These are phyloP conservation scores for Cyphomyrus discorhynchus DNA, from an alignment of 2,113 vertebrate species.

Conservation along the genomic window DNA sequence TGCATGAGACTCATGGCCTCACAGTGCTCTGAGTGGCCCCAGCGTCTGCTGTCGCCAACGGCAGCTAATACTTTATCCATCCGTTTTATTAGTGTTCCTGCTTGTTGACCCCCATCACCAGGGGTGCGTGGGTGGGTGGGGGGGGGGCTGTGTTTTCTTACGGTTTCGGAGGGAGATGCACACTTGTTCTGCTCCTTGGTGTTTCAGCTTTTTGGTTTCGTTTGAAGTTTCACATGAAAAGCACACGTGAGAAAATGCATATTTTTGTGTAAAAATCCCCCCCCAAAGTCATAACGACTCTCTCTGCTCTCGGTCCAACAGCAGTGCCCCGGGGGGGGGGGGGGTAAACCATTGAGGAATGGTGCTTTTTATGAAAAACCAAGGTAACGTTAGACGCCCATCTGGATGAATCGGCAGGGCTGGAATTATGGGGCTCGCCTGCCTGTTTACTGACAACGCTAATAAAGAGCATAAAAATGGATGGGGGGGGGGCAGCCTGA, in stretches of 20 bases:
- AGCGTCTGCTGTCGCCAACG: not conserved
- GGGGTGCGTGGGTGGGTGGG: not conserved
- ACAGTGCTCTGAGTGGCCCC: not conserved
- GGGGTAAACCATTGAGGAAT: not conserved
- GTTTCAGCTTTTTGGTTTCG: not conserved
- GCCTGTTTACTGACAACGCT: constrained; percentile 1
- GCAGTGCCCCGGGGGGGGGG: not conserved
- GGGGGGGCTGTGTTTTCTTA: not conserved
- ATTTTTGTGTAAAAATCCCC: not conserved
- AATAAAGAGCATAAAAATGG: not conserved
- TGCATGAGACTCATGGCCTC: not conserved
- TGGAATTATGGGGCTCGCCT: not conserved
- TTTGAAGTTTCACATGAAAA: not conserved
- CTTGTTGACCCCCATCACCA: not conserved
- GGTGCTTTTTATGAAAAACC: constrained; percentile 11
- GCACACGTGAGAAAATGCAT: not conserved
- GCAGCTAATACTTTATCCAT: not conserved
- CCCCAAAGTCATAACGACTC: not conserved
- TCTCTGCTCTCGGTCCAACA: not conserved
- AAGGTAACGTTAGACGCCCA: constrained; percentile 15
- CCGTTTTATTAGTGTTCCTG: not conserved
- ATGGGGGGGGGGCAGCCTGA: not conserved
- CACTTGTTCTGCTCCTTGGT: not conserved
- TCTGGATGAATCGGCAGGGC: constrained; percentile 19
- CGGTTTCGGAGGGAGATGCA: not conserved